Evolutionary conservation across 92 coral and sea anemone species (phyloP), one percentile per base, ranked within the genome.

Genomic region (Pocillopora grandis): DNA sequence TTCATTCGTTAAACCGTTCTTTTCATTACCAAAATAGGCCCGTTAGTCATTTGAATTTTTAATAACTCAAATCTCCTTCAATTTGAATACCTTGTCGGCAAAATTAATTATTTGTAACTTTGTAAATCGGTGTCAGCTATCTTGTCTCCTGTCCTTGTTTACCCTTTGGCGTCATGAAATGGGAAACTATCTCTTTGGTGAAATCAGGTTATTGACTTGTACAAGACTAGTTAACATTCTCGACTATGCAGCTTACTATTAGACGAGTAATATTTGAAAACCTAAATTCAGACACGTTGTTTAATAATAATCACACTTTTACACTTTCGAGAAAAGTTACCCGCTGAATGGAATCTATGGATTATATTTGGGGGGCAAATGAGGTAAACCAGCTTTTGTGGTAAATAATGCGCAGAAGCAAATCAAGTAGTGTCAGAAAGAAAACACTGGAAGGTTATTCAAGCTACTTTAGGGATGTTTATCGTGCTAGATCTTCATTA

Each of bases 61-160:
- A 63, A 78, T 63, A 48, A 42, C 62, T 42, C 42, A 37, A 63
- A 78, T 20, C 27, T 27, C 31, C 48, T 63, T 63, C 13, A 78
- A 78, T 78, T 78, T 48, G 79, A 78, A 78, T 64, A 36, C 48
- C 72, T 62, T 63, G 17, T 21, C 58, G 12, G 65, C 72, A 62
- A 42, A 78, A 78, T 62, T 37, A 71, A 78, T 59, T 48, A 42
- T 42, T 42, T 7, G 52, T 42, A 1, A 48, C 72, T n/a, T 60
- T 48, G 82, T 64, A 52, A 64, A n/a, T 62, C 64, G 2, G 20
- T 77, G 58, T 62, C 33, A 37, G 36, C 81, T 20, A n/a, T 62
- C n/a, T 18, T 42, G 52, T 36, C 12, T 12, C 27, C 21, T 48
- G 18, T 76, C 18, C 48, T 1, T 12, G 66, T 42, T 37, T 14